These are phyloP conservation scores for Gymnorhina tibicen DNA, from an alignment of 2,113 vertebrate species.

Conservation along the genomic window DNA sequence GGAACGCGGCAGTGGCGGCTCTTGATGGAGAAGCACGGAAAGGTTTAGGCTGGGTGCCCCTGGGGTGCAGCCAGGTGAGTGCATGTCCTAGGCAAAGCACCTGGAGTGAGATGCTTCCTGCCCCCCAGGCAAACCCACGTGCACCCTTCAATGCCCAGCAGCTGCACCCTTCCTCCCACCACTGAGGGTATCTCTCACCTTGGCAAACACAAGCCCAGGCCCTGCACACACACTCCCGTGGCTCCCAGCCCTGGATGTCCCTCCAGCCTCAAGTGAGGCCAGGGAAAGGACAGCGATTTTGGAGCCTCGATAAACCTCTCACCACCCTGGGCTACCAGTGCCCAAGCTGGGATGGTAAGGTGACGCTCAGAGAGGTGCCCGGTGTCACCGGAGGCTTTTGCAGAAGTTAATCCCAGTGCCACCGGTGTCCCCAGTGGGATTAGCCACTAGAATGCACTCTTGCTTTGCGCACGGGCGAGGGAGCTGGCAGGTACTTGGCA, in stretches of 20 bases:
- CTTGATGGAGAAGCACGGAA: background rate
- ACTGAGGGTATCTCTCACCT: background rate
- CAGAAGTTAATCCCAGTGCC: background rate
- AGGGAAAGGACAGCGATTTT: background rate
- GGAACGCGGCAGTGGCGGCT: background rate
- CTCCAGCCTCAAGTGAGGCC: background rate
- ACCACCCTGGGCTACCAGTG: background rate
- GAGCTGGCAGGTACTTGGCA: conserved; percentile 15
- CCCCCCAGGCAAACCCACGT: fast-evolving
- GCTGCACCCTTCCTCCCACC: background rate
- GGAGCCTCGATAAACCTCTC: background rate
- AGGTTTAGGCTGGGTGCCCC: background rate
- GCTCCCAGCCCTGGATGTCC: background rate
- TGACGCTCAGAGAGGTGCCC: background rate
- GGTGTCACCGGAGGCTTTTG: background rate
- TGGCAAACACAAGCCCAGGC: background rate
- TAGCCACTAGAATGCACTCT: conserved; percentile 49
- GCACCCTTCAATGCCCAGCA: background rate
- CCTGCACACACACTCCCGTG: fast-evolving
- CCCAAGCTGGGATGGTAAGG: background rate
- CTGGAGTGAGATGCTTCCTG: background rate
- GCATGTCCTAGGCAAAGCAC: fast-evolving
- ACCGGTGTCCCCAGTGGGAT: background rate
- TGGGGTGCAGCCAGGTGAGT: background rate
- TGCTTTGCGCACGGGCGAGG: background rate